phyloP scores from a whole-genome alignment of 1,140 invertebrate species.

The Papilio glaucus region DNA sequence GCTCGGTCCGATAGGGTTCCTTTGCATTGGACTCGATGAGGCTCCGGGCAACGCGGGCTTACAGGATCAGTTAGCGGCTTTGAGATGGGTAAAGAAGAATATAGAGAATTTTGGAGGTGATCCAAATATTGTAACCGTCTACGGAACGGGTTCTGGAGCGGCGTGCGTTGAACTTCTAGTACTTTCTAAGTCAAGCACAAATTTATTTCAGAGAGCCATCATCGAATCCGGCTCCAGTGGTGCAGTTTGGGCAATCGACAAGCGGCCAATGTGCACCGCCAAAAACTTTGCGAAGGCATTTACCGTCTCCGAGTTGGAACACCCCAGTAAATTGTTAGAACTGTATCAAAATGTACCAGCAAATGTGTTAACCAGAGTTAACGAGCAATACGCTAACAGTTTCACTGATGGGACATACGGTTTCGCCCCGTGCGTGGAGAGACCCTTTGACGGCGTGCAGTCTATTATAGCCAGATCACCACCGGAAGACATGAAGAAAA shows the following conservation, averaged over 20 bases:
- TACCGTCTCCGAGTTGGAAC: constrained; percentile 69
- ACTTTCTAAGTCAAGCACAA: constrained; percentile 65
- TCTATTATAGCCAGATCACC: constrained; percentile 82
- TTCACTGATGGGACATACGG: constrained; percentile 45
- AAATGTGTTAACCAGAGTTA: constrained; percentile 35
- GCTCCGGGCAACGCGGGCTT: constrained; percentile 79
- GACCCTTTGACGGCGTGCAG: constrained; percentile 47
- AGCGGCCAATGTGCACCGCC: constrained; percentile 80
- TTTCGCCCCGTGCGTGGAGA: constrained; percentile 46
- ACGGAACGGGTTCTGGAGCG: constrained; percentile 74
- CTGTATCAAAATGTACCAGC: constrained; percentile 39
- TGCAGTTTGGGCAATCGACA: constrained; percentile 84
- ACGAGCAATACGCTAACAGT: constrained; percentile 37
- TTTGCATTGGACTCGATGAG: constrained; percentile 84
- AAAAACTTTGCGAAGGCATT: constrained; percentile 80
- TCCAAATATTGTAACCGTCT: constrained; percentile 70
- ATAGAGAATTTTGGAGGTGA: constrained; percentile 82
- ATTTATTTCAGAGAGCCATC: constrained; percentile 84
- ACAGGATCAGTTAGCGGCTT: constrained; percentile 82
- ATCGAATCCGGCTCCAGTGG: constrained; percentile 85
- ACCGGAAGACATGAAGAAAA: constrained; percentile 69
- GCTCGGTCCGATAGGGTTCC: constrained; percentile 78
- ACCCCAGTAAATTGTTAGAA: constrained; percentile 62
- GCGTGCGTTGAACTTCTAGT: constrained; percentile 60
- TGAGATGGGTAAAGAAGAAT: constrained; percentile 84